Conservation (phyloP, 2,113 vertebrate genomes). For the Laticauda laticaudata region DNA sequence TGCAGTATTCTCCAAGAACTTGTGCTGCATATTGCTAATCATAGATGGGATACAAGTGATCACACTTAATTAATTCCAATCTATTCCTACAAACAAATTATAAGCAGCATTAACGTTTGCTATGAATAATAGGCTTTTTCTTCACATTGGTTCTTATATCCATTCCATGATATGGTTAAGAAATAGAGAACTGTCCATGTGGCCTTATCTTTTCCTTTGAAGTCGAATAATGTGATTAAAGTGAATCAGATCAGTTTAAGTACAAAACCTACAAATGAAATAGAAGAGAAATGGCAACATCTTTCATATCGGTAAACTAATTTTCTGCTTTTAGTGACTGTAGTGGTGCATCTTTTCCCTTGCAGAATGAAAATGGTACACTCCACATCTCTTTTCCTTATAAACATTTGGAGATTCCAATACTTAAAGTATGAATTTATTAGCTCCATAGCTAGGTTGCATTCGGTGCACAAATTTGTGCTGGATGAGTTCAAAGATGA, state of each 20-base stretch:
- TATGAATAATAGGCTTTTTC: constrained; percentile 6
- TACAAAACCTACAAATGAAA: neutral
- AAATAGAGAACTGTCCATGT: neutral
- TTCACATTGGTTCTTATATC: constrained; percentile 38
- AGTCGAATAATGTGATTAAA: neutral
- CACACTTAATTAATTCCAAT: constrained; percentile 48
- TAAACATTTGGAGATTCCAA: neutral
- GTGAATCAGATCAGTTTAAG: neutral
- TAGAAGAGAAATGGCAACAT: neutral
- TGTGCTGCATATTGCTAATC: constrained; percentile 32
- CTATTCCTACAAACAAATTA: constrained; percentile 37
- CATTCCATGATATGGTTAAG: constrained; percentile 10
- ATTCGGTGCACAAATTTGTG: constrained; percentile 25
- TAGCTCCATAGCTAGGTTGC: neutral
- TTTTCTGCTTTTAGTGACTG: neutral
- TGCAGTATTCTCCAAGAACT: constrained; percentile 51
- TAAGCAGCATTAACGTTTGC: constrained; percentile 17
- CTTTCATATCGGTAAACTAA: neutral
- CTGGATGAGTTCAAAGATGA: constrained; percentile 19
- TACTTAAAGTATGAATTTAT: constrained; percentile 13
- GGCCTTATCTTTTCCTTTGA: neutral
- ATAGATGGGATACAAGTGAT: constrained; percentile 47
- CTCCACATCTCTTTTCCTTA: neutral
- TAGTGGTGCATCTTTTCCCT: neutral
- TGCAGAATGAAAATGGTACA: neutral